Evolutionary conservation across 2,888 invertebrate genomes (phyloP).

Genomic region (Ptychoptera albimana): DNA sequence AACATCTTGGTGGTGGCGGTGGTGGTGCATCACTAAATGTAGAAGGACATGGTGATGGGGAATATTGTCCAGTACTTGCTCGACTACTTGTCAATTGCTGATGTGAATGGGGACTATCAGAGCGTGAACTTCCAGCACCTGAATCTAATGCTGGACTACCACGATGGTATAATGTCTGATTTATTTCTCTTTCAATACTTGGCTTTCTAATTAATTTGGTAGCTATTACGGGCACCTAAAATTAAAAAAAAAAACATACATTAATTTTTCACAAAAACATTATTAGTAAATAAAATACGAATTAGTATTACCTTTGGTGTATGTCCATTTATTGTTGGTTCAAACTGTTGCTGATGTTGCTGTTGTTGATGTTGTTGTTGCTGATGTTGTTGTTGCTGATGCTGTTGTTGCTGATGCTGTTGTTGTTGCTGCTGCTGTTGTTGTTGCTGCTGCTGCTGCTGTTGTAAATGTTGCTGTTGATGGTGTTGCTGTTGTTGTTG

Average conservation of each 20-base stretch:
- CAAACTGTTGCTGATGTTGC: conserved; percentile 19
- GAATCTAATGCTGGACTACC: conserved; percentile 79
- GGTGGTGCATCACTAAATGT: conserved; percentile 46
- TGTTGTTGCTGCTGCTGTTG: conserved; percentile 4
- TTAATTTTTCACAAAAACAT: background rate
- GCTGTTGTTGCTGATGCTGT: no score
- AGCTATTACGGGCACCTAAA: conserved; percentile 38
- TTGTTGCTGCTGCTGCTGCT: background rate
- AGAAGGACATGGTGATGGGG: conserved; percentile 37
- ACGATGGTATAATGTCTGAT: conserved; percentile 37
- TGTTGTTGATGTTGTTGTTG: conserved; percentile 1
- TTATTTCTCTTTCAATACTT: conserved; percentile 69
- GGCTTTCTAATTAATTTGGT: conserved; percentile 73
- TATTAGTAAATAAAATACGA: background rate
- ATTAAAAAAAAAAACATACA: conserved; percentile 13
- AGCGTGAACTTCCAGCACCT: conserved; percentile 75
- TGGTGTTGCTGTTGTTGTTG: background rate
- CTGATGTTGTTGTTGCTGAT: background rate
- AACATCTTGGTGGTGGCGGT: conserved; percentile 59
- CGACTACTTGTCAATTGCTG: conserved; percentile 42
- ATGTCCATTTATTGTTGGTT: conserved; percentile 25
- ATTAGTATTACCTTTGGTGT: conserved; percentile 24
- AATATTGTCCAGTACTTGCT: conserved; percentile 29
- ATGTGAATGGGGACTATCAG: conserved; percentile 69
- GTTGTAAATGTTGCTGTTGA: background rate